Evolutionary conservation across 2,888 invertebrate genomes (phyloP).

Genomic region (Zaprionus lineosus): DNA sequence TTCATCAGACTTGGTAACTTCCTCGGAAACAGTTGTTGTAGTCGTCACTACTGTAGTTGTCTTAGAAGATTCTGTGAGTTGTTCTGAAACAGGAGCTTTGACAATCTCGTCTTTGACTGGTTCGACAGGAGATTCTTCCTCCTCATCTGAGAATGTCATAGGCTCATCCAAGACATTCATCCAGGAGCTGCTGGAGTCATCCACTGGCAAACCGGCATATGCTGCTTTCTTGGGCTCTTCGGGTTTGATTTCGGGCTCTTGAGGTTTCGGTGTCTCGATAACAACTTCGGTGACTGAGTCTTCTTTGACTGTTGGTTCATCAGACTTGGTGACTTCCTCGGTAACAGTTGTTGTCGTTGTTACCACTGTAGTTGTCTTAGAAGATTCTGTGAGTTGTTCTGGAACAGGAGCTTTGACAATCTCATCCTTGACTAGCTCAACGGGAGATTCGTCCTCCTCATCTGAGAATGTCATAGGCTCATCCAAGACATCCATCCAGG

Average conservation of each 20-base stretch:
- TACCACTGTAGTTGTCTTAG: background rate
- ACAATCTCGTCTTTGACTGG: background rate
- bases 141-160: conserved; percentile 74
- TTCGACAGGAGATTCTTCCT: conserved; percentile 13
- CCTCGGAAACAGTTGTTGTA: background rate
- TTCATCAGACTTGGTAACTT: background rate
- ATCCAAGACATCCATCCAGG: conserved; percentile 80
- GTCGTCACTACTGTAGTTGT: conserved; percentile 7
- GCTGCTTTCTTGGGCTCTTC: conserved; percentile 47
- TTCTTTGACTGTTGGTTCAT: background rate
- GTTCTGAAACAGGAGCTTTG: background rate
- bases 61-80: conserved; percentile 16
- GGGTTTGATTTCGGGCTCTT: background rate
- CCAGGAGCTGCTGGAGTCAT: conserved; percentile 47
- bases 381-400: too few species aligned
- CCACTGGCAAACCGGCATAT: conserved; percentile 64
- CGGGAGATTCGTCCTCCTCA: conserved; percentile 17
- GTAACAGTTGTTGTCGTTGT: conserved; percentile 1
- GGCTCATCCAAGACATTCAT: conserved; percentile 80
- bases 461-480: conserved; percentile 79
- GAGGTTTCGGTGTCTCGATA: background rate
- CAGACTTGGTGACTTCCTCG: background rate
- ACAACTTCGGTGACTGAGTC: background rate
- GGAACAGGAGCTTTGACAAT: background rate
- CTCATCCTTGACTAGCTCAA: background rate